A percentile compares a stretch with the other conserved stretches of the same genome.
phyloP scores from a whole-genome alignment of 1,140 invertebrate species.

The Ladona fulva region DNA sequence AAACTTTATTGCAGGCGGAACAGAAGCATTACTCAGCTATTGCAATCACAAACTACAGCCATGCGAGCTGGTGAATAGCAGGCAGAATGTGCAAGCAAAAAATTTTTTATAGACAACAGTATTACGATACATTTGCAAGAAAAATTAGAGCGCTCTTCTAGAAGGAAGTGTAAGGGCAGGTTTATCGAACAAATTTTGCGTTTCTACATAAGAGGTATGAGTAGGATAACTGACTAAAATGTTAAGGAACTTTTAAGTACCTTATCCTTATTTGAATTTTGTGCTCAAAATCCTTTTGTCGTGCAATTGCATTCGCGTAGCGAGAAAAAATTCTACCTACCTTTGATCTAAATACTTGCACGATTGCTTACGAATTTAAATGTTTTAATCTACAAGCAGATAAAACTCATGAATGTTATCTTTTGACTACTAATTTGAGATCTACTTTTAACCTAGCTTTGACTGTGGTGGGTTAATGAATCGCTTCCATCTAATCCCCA shows the following conservation, averaged over 20 bases:
- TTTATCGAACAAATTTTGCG: neutral
- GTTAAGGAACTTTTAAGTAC: too few relatives aligned
- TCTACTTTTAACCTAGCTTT: constrained; percentile 3
- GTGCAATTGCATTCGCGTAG: neutral
- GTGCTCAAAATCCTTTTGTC: neutral
- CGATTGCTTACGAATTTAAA: neutral
- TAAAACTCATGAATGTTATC: neutral
- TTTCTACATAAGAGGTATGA: too few relatives aligned
- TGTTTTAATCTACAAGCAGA: neutral
- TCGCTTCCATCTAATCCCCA: neutral
- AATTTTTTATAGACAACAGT: neutral
- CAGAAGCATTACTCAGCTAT: too few relatives aligned
- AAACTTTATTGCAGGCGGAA: too few relatives aligned
- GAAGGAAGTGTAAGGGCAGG: neutral
- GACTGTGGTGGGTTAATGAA: neutral
- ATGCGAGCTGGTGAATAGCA: too few relatives aligned
- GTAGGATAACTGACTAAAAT: too few relatives aligned
- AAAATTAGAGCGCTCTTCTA: neutral
- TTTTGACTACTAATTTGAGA: neutral
- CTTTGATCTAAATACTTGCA: neutral
- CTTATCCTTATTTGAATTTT: neutral
- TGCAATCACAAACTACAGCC: too few relatives aligned
- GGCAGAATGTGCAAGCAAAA: neutral
- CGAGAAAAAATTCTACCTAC: neutral
- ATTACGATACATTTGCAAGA: neutral